Evolutionary conservation across 2,113 vertebrate genomes (phyloP).

Genomic region (Alosa alosa): DNA sequence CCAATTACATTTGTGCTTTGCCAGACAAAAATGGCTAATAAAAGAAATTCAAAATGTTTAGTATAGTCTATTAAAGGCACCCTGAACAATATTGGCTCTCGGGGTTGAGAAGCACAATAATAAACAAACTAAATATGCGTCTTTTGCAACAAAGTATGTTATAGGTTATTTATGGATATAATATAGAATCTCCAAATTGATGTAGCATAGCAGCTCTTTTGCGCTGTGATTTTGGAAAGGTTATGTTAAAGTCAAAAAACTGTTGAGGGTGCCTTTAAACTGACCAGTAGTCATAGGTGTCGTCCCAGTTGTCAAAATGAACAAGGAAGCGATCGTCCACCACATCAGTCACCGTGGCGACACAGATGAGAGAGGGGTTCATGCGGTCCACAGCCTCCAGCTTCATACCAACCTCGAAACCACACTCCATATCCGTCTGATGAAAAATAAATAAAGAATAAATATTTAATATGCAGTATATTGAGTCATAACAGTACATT

Average conservation of each 20-base stretch:
- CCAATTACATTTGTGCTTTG: background rate
- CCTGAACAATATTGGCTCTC: too few species aligned
- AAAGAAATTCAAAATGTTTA: background rate
- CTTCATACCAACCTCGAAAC: constrained; percentile 93
- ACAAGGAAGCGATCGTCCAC: constrained; percentile 91
- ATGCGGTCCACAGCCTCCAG: constrained; percentile 96
- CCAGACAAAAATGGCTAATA: background rate
- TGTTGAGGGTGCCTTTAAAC: constrained; percentile 30
- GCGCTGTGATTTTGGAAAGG: too few species aligned
- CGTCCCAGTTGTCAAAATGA: constrained; percentile 99
- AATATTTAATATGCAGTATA: background rate
- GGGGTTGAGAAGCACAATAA: too few species aligned
- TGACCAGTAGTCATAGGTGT: constrained; percentile 98
- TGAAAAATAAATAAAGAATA: constrained; percentile 16
- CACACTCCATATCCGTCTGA: constrained; percentile 76
- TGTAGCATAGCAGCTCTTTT: too few species aligned
- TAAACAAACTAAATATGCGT: too few species aligned
- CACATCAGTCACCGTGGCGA: constrained; percentile 93
- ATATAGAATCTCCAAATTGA: too few species aligned
- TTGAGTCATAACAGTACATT: background rate
- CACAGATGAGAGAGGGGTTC: constrained; percentile 96
- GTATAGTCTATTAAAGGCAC: too few species aligned
- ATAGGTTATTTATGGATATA: too few species aligned
- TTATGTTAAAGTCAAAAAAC: too few species aligned
- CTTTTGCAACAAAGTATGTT: too few species aligned